A percentile compares a stretch with the other conserved stretches of the same genome.
These are phyloP conservation scores for Glyptemys insculpta DNA, from an alignment of 2,797 vertebrate species.

Conservation along the genomic window DNA sequence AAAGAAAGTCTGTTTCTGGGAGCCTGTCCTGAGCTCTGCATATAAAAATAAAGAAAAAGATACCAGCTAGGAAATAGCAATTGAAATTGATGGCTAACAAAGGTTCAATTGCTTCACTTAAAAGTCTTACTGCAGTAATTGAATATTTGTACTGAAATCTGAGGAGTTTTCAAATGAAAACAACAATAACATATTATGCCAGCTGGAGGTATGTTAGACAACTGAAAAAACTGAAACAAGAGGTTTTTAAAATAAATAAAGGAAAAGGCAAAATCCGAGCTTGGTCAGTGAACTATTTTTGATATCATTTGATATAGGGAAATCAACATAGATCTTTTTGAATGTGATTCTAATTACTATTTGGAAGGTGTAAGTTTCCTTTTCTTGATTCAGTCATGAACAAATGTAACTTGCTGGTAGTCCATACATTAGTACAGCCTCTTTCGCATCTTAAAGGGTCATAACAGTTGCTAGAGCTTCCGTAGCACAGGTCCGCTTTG, in stretches of 20 bases:
- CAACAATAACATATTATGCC: neutral
- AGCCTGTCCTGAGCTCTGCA: neutral
- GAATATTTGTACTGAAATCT: neutral
- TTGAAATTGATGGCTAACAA: neutral
- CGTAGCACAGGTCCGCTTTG: constrained; percentile 20
- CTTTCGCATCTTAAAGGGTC: constrained; percentile 70
- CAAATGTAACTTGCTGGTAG: constrained; percentile 55
- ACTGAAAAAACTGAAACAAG: neutral
- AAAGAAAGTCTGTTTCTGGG: neutral
- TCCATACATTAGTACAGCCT: constrained; percentile 40
- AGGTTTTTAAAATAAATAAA: constrained; percentile 42
- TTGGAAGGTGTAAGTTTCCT: constrained; percentile 60
- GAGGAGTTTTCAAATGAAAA: neutral
- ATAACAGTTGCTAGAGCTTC: constrained; percentile 56
- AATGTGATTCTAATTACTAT: constrained; percentile 63
- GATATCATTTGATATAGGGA: constrained; percentile 24
- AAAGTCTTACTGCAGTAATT: neutral
- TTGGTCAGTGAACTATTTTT: constrained; percentile 43
- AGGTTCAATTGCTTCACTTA: neutral
- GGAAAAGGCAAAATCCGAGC: constrained; percentile 26
- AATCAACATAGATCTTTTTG: constrained; percentile 37
- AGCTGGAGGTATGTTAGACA: constrained; percentile 5
- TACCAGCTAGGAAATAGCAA: neutral
- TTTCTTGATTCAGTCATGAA: constrained; percentile 64
- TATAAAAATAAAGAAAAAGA: constrained; percentile 35